Conservation (phyloP, 2,888 invertebrate genomes). For the Prostheceraeus crozeri region DNA sequence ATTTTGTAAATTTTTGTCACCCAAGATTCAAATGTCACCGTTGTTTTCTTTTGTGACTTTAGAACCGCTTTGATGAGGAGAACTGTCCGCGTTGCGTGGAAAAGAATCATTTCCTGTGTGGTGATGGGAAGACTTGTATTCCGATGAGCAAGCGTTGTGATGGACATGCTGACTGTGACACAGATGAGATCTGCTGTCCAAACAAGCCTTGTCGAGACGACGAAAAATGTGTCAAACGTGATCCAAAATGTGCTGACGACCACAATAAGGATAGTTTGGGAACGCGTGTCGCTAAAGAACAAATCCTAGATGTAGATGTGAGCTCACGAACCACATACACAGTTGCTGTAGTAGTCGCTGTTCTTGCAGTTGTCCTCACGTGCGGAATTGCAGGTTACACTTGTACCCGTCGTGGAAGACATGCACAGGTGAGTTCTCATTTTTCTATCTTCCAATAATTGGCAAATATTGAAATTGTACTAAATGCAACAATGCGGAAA, state of each 20-base stretch:
- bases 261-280: not conserved
- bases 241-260: not conserved
- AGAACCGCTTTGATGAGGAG: too few relatives aligned
- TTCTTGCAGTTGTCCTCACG: not conserved
- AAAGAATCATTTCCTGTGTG: not conserved
- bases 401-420: not conserved
- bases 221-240: not conserved
- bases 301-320: not conserved
- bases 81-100: not conserved
- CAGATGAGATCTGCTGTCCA: not conserved
- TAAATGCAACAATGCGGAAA: too few relatives aligned
- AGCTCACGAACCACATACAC: constrained; percentile 8
- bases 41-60: too few relatives aligned
- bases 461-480: too few relatives aligned
- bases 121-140: constrained; percentile 12
- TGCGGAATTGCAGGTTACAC: constrained; percentile 6
- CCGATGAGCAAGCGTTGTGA: not conserved
- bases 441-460: too few relatives aligned
- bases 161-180: not conserved
- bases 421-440: too few relatives aligned
- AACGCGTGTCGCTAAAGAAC: not conserved
- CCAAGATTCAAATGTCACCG: too few relatives aligned
- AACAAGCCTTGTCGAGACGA: not conserved
- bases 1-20: too few relatives aligned
- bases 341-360: not conserved